Evolutionary conservation across 2,797 vertebrate species (phyloP).

Genomic region (Falco peregrinus): DNA sequence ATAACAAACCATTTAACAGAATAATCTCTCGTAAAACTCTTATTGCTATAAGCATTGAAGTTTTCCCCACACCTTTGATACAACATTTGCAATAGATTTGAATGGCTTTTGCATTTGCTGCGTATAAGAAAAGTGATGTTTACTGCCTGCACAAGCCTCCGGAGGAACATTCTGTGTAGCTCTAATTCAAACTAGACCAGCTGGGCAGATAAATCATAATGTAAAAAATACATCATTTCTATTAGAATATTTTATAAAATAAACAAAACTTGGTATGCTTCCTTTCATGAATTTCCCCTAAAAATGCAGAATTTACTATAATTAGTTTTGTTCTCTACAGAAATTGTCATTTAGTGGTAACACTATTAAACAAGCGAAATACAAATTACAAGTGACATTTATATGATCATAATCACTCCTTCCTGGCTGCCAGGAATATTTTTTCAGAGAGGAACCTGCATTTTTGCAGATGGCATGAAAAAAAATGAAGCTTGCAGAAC

Average conservation of each 20-base stretch:
- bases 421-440: slow-evolving; percentile 71
- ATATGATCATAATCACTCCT: slow-evolving; percentile 78
- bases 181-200: slow-evolving; percentile 71
- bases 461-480: slow-evolving; percentile 78
- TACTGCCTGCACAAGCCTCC: slow-evolving; percentile 40
- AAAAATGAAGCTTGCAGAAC: slow-evolving; percentile 59
- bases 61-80: slow-evolving; percentile 1
- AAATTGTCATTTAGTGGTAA: slow-evolving; percentile 68
- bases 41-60: neutral
- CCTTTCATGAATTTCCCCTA: slow-evolving; percentile 45
- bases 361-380: slow-evolving; percentile 78
- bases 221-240: slow-evolving; percentile 53
- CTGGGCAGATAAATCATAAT: slow-evolving; percentile 69
- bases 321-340: slow-evolving; percentile 76
- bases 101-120: slow-evolving; percentile 39
- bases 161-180: slow-evolving; percentile 44
- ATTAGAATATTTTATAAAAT: slow-evolving; percentile 69
- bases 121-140: slow-evolving; percentile 36
- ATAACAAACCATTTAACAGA: slow-evolving; percentile 36
- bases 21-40: slow-evolving; percentile 38
- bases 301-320: slow-evolving; percentile 65
- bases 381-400: slow-evolving; percentile 81
- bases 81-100: neutral
- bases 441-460: slow-evolving; percentile 71
- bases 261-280: slow-evolving; percentile 64